These are phyloP conservation scores for Germaria angustata DNA, from an alignment of 2,888 invertebrate species.

Conservation along the genomic window DNA sequence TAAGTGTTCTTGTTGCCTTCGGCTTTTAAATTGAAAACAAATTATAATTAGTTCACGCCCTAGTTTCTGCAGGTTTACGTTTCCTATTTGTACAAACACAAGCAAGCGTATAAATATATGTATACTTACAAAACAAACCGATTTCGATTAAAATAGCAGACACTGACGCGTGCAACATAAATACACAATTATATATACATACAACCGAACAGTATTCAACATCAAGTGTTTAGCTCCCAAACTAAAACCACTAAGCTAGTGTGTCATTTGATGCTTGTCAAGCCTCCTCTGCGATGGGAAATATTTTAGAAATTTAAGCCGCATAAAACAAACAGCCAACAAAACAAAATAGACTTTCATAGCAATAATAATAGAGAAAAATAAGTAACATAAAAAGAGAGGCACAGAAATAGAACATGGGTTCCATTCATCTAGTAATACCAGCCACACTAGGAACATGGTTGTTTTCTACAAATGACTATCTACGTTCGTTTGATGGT, in stretches of 20 bases:
- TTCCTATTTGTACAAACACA: constrained; percentile 13
- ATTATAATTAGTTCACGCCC: constrained; percentile 58
- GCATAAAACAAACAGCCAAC: constrained; percentile 16
- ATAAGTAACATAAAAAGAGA: constrained; percentile 5
- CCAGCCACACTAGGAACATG: constrained; percentile 30
- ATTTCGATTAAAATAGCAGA: constrained; percentile 50
- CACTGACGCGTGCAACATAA: not conserved
- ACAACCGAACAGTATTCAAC: not conserved
- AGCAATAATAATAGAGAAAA: not conserved
- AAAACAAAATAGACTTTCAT: not conserved
- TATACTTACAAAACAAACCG: constrained; percentile 49
- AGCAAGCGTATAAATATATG: too few species aligned
- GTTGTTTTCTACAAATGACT: constrained; percentile 24
- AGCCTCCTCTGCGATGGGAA: constrained; percentile 19
- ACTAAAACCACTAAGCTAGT: constrained; percentile 48
- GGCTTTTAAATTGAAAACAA: constrained; percentile 28
- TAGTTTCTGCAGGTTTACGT: constrained; percentile 18
- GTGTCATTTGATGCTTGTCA: constrained; percentile 59
- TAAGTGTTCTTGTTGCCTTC: not conserved
- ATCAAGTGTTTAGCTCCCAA: constrained; percentile 37
- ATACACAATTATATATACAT: too few species aligned
- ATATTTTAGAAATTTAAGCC: constrained; percentile 33
- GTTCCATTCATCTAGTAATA: constrained; percentile 55
- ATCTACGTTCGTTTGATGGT: constrained; percentile 12
- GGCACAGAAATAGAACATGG: constrained; percentile 52